Conservation (phyloP, 2,888 invertebrate species). For the Hyposoter dolosus region DNA sequence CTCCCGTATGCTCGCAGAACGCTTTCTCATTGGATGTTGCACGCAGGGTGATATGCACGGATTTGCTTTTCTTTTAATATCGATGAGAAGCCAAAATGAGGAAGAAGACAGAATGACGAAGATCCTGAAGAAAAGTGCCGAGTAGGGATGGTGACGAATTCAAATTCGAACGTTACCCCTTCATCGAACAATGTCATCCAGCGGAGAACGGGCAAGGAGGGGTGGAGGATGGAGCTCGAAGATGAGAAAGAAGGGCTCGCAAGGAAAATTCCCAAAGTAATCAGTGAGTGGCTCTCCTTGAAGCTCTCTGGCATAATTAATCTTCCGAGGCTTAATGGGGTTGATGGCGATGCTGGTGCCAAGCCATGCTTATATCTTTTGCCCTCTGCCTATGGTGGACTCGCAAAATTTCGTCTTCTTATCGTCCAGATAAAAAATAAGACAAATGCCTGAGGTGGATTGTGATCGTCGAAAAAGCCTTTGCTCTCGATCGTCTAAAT, state of each 20-base stretch:
- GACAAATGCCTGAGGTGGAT: neutral
- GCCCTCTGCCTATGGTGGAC: constrained; percentile 61
- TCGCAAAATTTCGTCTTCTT: constrained; percentile 49
- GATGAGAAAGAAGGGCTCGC: constrained; percentile 69
- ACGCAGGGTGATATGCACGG: neutral
- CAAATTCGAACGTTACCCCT: constrained; percentile 73
- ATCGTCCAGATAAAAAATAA: constrained; percentile 48
- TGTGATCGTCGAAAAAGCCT: neutral
- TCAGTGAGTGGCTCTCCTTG: constrained; percentile 74
- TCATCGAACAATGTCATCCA: constrained; percentile 67
- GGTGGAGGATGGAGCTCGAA: constrained; percentile 52
- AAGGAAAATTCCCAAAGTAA: constrained; percentile 75
- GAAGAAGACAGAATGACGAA: constrained; percentile 67
- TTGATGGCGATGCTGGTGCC: constrained; percentile 66
- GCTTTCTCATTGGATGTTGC: constrained; percentile 33
- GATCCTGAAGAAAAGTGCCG: constrained; percentile 63
- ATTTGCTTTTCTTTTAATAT: constrained; percentile 18
- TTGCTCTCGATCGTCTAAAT: neutral
- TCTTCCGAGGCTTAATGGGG: constrained; percentile 71
- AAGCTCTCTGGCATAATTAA: constrained; percentile 73
- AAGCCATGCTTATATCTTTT: constrained; percentile 51
- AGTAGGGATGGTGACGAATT: constrained; percentile 72
- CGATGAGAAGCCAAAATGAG: constrained; percentile 67
- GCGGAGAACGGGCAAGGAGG: constrained; percentile 35
- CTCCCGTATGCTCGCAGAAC: neutral